phyloP scores from a whole-genome alignment of 1,140 invertebrate genomes.

The Diploscapter pachys region DNA sequence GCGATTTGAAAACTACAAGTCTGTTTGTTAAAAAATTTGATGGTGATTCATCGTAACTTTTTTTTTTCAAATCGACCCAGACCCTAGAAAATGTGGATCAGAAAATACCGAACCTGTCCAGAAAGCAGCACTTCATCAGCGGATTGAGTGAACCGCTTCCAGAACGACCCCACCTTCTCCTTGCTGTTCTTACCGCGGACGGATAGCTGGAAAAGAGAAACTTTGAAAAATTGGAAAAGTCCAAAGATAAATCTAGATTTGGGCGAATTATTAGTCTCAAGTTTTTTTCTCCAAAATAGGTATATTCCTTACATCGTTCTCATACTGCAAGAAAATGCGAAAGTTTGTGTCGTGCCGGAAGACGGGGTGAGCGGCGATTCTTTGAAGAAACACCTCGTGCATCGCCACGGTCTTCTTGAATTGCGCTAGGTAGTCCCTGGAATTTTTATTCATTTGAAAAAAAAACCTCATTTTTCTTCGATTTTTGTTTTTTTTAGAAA shows the following conservation, averaged over 20 bases:
- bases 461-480: no score
- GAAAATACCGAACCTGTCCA: slow-evolving; percentile 17
- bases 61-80: no score
- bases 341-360: slow-evolving; percentile 90
- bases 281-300: background rate
- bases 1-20: no score
- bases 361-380: slow-evolving; percentile 85
- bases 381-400: slow-evolving; percentile 90
- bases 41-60: no score
- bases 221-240: background rate
- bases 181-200: slow-evolving; percentile 79
- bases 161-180: slow-evolving; percentile 66
- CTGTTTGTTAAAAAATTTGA: no score
- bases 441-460: background rate
- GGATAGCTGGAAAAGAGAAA: slow-evolving; percentile 67
- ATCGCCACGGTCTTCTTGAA: slow-evolving; percentile 99
- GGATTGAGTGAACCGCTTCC: slow-evolving; percentile 55
- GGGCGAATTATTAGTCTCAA: no score
- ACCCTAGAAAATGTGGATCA: no score
- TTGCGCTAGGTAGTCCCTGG: slow-evolving; percentile 91
- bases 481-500: no score
- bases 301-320: slow-evolving; percentile 68
- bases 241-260: background rate
- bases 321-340: slow-evolving; percentile 92
- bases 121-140: slow-evolving; percentile 57